These are phyloP conservation scores for Haliaeetus leucogaster DNA, from an alignment of 2,113 vertebrate species.

Conservation along the genomic window DNA sequence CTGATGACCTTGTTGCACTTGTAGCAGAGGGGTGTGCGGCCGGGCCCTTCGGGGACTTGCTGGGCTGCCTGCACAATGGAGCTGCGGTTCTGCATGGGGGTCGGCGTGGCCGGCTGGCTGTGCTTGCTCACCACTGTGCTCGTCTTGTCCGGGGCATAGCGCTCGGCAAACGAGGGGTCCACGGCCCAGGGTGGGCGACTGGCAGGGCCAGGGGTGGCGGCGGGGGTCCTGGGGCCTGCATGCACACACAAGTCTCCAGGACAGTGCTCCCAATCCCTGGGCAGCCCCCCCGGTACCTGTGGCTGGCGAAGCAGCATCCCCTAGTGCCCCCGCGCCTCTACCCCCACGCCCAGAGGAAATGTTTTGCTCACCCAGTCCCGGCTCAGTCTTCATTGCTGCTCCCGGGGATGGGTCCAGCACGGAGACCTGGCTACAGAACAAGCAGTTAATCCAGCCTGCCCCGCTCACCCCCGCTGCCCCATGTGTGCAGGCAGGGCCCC, in stretches of 20 bases:
- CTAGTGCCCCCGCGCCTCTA: background rate
- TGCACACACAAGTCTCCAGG: background rate
- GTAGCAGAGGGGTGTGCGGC: conserved; percentile 88
- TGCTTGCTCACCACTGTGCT: conserved; percentile 94
- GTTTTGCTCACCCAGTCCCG: conserved; percentile 46
- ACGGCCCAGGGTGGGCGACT: conserved; percentile 93
- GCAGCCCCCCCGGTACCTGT: background rate
- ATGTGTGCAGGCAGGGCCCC: background rate
- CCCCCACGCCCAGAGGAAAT: background rate
- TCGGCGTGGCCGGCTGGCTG: conserved; percentile 85
- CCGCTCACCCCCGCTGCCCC: rapidly evolving
- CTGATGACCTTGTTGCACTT: conserved; percentile 98
- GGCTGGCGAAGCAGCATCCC: background rate
- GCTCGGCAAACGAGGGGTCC: conserved; percentile 88
- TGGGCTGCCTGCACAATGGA: conserved; percentile 95
- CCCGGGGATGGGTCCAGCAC: background rate
- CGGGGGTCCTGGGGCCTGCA: conserved; percentile 61
- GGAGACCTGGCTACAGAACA: conserved; percentile 68
- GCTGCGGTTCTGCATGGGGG: conserved; percentile 93
- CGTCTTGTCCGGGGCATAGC: conserved; percentile 91
- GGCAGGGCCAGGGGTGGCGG: conserved; percentile 63
- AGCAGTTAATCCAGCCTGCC: conserved; percentile 29
- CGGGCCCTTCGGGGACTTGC: conserved; percentile 72
- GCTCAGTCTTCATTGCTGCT: conserved; percentile 48
- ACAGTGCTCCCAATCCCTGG: rapidly evolving